A percentile compares a stretch with the other conserved stretches of the same genome.
phyloP scores from a whole-genome alignment of 2,113 vertebrate genomes.

The Rostratula benghalensis region DNA sequence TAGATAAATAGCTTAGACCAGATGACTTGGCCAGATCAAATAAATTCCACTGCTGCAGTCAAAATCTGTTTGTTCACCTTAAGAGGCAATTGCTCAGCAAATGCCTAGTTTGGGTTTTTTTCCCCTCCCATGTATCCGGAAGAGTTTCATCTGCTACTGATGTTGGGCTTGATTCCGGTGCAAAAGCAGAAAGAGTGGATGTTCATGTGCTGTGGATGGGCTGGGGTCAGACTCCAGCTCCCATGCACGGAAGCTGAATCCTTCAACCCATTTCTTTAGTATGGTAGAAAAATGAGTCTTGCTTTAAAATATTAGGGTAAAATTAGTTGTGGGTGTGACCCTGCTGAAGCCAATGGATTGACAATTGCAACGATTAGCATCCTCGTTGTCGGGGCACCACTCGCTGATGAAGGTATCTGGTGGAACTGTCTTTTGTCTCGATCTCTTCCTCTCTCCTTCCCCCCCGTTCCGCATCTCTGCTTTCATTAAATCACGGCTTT shows the following conservation, averaged over 20 bases:
- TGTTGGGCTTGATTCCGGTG: background rate
- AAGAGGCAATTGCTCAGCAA: conserved; percentile 11
- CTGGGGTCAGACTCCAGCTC: background rate
- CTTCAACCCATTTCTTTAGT: background rate
- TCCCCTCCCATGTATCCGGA: accelerated
- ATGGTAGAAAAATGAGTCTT: background rate
- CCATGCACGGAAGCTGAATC: background rate
- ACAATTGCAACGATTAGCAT: background rate
- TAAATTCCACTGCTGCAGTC: background rate
- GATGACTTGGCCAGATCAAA: background rate
- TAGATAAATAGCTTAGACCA: background rate
- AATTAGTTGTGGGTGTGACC: background rate
- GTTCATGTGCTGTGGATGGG: background rate
- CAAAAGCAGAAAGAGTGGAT: background rate
- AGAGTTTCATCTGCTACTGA: background rate
- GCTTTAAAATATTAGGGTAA: background rate
- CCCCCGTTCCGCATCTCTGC: background rate
- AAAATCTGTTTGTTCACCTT: background rate
- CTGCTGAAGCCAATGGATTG: background rate
- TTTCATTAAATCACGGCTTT: background rate
- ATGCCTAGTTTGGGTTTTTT: background rate
- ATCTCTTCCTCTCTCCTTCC: background rate
- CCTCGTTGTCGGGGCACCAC: background rate
- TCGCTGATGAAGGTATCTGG: background rate
- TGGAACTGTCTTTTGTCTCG: background rate